Evolutionary conservation across 2,888 invertebrate species (phyloP), one percentile per base, ranked within the genome.

Genomic region (Dinocampus coccinellae): DNA sequence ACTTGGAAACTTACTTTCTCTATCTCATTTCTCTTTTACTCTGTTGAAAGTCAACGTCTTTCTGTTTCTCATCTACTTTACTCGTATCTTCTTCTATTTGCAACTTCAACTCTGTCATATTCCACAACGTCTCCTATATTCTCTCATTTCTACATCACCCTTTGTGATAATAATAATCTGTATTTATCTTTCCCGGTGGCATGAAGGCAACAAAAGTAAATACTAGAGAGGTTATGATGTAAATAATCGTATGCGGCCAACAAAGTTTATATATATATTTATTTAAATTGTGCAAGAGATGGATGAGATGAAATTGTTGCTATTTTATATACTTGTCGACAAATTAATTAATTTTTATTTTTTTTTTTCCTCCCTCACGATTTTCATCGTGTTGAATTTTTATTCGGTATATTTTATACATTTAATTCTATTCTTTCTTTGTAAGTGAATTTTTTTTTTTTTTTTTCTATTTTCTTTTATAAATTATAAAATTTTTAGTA

Each of bases 141-240:
- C 4, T 47, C 16, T 16, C 47, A 1, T 9, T 16, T 16, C 16
- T 47, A 47, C 47, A 24, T 36, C 42, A 24, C 24, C 24, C 62
- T 62, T 62, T 62, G 39, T 62, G 22, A 34, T 39, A 65, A 53
- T 53, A 66, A 66, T 69, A 69, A 69, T 69, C 69, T 36, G 60
- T 69, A 61, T 69, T 69, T 69, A 69, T 69, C 69, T 62, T 69
- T 69, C 61, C 36, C 52, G 6, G 24, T 34, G 36, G 61, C 16
- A n/a, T 26, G 3, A 34, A 7, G 26, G 61, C 11, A 11, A 11
- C 29, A 47, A 47, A 42, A 69, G 57, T 69, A 61, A 69, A 69
- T 62, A 69, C 61, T 22, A 61, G 52, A 36, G 36, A 34, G 11
- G 47, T 24, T 58, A 69, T 57, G 39, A 69, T 61, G 69, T 62